A percentile compares a stretch with the other conserved stretches of the same genome.
Conservation (phyloP, 2,797 vertebrate species). For the Morelia viridis region DNA sequence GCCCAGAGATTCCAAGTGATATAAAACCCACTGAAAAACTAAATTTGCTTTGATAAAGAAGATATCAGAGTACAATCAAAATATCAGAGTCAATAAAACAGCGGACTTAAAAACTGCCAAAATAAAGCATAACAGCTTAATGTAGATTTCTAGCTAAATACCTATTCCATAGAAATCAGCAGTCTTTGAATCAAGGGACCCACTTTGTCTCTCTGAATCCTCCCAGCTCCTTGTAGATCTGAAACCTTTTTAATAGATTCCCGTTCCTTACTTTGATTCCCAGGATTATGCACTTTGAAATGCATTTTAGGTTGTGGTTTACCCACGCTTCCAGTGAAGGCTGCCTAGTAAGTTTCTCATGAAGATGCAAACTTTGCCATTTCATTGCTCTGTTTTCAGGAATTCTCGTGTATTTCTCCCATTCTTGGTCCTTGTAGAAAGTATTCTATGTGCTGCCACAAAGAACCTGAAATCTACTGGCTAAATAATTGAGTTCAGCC, state of each 20-base stretch:
- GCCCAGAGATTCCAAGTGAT: background rate
- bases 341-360: background rate
- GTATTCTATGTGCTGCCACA: background rate
- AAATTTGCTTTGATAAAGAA: background rate
- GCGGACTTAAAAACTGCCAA: background rate
- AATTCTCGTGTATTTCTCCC: background rate
- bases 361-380: background rate
- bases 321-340: background rate
- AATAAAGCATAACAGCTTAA: background rate
- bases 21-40: background rate
- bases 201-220: background rate
- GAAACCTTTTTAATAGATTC: background rate
- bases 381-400: background rate
- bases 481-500: background rate
- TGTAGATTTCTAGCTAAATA: background rate
- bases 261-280: background rate
- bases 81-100: background rate
- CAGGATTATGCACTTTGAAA: background rate
- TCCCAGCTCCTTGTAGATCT: background rate
- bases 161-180: background rate
- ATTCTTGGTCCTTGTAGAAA: background rate
- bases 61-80: background rate
- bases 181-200: background rate
- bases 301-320: background rate
- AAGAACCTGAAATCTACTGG: background rate